Evolutionary conservation across 2,888 invertebrate species (phyloP).

Genomic region (Dynastes tityus): DNA sequence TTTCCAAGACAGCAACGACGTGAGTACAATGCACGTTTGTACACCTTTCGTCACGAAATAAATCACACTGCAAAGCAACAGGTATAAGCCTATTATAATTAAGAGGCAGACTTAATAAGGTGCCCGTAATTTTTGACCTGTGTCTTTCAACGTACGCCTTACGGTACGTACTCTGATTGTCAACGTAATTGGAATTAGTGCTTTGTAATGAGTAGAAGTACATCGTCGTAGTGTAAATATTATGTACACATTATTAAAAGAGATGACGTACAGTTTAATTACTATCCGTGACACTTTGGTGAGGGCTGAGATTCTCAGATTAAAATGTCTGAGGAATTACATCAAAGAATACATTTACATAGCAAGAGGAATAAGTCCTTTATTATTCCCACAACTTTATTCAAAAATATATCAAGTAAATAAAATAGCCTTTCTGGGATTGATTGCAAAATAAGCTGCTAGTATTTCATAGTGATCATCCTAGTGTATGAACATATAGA

Average conservation of each 20-base stretch:
- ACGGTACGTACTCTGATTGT: conserved; percentile 1
- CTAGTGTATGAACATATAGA: no score
- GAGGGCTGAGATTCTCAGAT: no score
- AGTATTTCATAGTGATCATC: no score
- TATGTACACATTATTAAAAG: conserved; percentile 1
- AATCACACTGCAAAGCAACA: conserved; percentile 4
- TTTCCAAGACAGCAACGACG: neutral
- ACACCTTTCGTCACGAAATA: neutral
- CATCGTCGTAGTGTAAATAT: neutral
- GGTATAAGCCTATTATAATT: neutral
- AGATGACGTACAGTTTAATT: conserved; percentile 23
- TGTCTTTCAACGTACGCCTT: neutral
- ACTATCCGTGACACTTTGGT: neutral
- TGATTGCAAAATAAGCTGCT: no score
- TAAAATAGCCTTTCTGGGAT: no score
- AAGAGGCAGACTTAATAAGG: neutral
- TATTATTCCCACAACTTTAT: no score
- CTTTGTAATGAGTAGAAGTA: neutral
- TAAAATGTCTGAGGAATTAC: no score
- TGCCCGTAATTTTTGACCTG: conserved; percentile 25
- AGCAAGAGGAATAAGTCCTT: no score
- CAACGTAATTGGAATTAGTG: conserved; percentile 3
- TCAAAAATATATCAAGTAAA: no score
- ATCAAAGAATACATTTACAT: no score
- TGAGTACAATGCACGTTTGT: neutral